Conservation (phyloP, 1,140 invertebrate genomes). For the Temnothorax nylanderi region DNA sequence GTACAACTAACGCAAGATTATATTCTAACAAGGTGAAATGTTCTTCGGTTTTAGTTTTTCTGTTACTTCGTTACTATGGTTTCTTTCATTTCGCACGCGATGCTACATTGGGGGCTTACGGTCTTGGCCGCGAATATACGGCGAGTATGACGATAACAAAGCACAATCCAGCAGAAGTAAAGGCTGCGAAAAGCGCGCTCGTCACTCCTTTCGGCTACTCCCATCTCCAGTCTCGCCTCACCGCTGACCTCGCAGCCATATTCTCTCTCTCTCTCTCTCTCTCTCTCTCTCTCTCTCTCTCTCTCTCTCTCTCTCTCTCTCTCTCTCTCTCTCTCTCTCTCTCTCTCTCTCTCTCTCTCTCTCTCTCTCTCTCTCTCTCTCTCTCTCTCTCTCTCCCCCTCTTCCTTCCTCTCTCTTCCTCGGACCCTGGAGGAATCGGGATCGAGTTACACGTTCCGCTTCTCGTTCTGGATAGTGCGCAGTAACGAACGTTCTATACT, state of each 20-base stretch:
- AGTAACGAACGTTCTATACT: slow-evolving; percentile 18
- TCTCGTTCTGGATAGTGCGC: slow-evolving; percentile 18
- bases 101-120: neutral
- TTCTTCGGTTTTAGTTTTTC: slow-evolving; percentile 31
- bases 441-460: slow-evolving; percentile 28
- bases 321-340: neutral
- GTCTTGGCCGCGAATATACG: neutral
- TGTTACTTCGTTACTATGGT: neutral
- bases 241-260: neutral
- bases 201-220: slow-evolving; percentile 36
- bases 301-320: neutral
- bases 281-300: neutral
- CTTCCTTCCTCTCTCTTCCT: neutral
- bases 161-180: slow-evolving; percentile 23
- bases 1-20: slow-evolving; percentile 24
- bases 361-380: neutral
- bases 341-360: neutral
- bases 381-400: neutral
- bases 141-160: neutral
- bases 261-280: neutral
- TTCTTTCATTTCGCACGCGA: slow-evolving; percentile 30
- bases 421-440: slow-evolving; percentile 5
- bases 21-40: slow-evolving; percentile 3
- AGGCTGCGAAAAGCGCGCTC: slow-evolving; percentile 26
- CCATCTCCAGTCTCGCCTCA: neutral